A percentile compares a stretch with the other conserved stretches of the same genome.
phyloP scores from a whole-genome alignment of 2,888 invertebrate species.

The Platypus cylindrus region DNA sequence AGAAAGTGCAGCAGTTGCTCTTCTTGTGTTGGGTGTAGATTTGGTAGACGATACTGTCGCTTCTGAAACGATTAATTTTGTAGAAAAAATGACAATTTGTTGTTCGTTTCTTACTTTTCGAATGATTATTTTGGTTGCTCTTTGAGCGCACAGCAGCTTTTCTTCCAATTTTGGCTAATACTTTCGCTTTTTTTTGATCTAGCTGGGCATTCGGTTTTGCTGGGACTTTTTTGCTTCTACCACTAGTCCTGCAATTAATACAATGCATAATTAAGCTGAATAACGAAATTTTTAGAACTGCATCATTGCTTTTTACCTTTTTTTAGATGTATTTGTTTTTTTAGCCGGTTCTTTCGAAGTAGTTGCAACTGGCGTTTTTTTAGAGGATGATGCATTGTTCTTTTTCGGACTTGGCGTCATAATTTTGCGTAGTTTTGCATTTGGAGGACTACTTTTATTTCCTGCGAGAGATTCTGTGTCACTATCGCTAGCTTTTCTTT shows the following conservation, averaged over 20 bases:
- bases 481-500: constrained; percentile 26
- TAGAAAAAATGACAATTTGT: too few relatives aligned
- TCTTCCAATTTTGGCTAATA: constrained; percentile 32
- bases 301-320: too few relatives aligned
- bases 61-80: too few relatives aligned
- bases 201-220: constrained; percentile 27
- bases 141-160: constrained; percentile 21
- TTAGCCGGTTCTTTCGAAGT: constrained; percentile 10
- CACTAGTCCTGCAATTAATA: neutral
- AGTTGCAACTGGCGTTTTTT: constrained; percentile 2
- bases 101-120: constrained; percentile 20
- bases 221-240: constrained; percentile 9
- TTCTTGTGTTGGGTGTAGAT: too few relatives aligned
- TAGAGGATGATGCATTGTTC: constrained; percentile 7
- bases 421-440: constrained; percentile 24
- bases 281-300: neutral
- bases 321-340: constrained; percentile 11
- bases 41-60: too few relatives aligned
- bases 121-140: constrained; percentile 7
- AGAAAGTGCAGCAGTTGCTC: too few relatives aligned
- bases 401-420: too few relatives aligned
- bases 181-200: constrained; percentile 34
- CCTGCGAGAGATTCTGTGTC: constrained; percentile 9
- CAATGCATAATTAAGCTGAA: too few relatives aligned
- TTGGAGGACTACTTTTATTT: constrained; percentile 6